Evolutionary conservation across 2,888 invertebrate genomes (phyloP).

Genomic region (Tiphia femorata): DNA sequence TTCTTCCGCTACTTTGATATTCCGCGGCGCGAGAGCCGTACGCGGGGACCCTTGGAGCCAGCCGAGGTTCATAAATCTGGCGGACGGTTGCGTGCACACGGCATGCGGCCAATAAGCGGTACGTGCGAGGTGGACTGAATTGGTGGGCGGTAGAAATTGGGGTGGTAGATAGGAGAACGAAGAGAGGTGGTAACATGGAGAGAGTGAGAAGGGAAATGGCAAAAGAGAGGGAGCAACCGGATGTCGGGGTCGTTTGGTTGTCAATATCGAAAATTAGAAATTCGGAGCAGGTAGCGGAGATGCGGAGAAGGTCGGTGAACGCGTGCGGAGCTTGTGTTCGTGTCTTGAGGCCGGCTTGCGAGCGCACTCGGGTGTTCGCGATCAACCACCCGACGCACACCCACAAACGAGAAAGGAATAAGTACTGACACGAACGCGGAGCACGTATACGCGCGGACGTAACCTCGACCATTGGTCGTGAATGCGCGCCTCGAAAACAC

Average conservation of each 20-base stretch:
- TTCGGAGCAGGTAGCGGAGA: constrained; percentile 38
- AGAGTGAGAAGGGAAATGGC: neutral
- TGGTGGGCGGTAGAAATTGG: constrained; percentile 6
- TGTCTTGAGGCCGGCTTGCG: too few relatives aligned
- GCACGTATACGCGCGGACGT: constrained; percentile 6
- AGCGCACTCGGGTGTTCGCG: too few relatives aligned
- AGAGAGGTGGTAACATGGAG: neutral
- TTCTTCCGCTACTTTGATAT: neutral
- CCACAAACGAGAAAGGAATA: too few relatives aligned
- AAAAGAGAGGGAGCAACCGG: too few relatives aligned
- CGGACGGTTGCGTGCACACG: constrained; percentile 51
- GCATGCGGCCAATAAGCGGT: constrained; percentile 56
- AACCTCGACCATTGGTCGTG: constrained; percentile 25
- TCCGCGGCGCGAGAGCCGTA: neutral
- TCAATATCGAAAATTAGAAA: constrained; percentile 46
- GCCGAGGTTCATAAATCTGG: constrained; percentile 53
- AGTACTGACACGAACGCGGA: too few relatives aligned
- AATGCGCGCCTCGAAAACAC: constrained; percentile 37
- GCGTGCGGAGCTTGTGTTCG: too few relatives aligned
- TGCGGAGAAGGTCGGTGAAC: too few relatives aligned
- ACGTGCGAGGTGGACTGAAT: constrained; percentile 20
- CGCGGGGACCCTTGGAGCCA: constrained; percentile 3
- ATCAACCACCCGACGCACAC: too few relatives aligned
- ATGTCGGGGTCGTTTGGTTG: constrained; percentile 19
- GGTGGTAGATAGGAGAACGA: constrained; percentile 9